Percentiles rank a stretch among this genome's conserved stretches.
Evolutionary conservation across 2,888 invertebrate genomes (phyloP).

Genomic region (Plagiodera versicolora): DNA sequence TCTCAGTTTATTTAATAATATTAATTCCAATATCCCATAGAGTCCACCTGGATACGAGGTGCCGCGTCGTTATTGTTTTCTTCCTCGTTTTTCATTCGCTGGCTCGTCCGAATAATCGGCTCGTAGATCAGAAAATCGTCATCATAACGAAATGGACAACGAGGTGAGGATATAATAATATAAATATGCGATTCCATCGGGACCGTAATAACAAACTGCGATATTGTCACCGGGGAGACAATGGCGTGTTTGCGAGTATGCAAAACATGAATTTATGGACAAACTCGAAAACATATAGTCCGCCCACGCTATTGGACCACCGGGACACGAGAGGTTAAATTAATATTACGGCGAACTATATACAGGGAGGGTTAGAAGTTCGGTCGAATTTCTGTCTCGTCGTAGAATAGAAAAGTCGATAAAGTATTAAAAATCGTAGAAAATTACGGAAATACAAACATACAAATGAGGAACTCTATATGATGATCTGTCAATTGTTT

Average conservation of each 20-base stretch:
- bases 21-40: neutral
- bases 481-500: no score
- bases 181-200: slow-evolving; percentile 10
- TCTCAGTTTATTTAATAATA: neutral
- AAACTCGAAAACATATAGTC: slow-evolving; percentile 10
- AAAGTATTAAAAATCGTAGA: no score
- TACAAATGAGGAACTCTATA: no score
- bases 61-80: neutral
- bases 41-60: neutral
- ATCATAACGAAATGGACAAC: slow-evolving; percentile 10
- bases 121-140: slow-evolving; percentile 15
- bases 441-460: no score
- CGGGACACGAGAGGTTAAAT: slow-evolving; percentile 7
- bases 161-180: neutral
- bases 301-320: slow-evolving; percentile 7
- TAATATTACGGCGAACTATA: neutral
- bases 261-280: slow-evolving; percentile 14
- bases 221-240: slow-evolving; percentile 10
- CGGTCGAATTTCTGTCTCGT: no score
- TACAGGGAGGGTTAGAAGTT: no score
- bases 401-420: no score
- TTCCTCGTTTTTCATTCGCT: neutral
- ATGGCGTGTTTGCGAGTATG: slow-evolving; percentile 10
- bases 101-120: neutral
- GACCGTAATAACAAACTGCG: slow-evolving; percentile 12